Evolutionary conservation across 2,888 invertebrate species (phyloP), one percentile per base, ranked within the genome.

Genomic region (Heliconius ismenius): DNA sequence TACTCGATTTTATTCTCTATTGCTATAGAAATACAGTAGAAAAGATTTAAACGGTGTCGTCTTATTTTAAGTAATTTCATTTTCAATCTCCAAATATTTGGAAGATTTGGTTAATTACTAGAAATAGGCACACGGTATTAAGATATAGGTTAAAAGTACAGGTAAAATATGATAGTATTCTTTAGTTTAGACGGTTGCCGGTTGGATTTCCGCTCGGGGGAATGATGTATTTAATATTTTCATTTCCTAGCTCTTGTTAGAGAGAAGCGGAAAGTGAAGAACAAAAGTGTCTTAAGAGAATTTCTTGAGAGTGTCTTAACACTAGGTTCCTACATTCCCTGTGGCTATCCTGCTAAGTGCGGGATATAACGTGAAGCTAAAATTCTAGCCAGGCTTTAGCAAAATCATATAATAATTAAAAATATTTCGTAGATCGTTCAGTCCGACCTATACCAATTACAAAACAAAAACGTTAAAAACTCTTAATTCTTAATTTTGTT

Each of bases 31-130:
- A 36, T 62, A 65, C 1, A 26, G 62, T 24, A 6, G 1, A 62
- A 36, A 60, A 39, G 26, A 60, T 3, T 39, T 73, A 26, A n/a
- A 26, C 28, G 28, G 21, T 15, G 2, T 26, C 21, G 69, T 49
- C 69, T 54, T 62, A 24, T 39, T 62, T 62, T 26, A 21, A 36
- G 26, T 39, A 26, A 39, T 73, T 60, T 43, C 62, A n/a, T 69
- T 28, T 62, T 63, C 21, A 21, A n/a, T 70, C 43, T 63, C n/a
- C 32, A 32, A 54, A 58, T 70, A 32, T 70, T 54, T 32, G 13
- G 65, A 15, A 7, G 65, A 36, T 67, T 39, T 67, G 65, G 4
- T 18, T 65, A 36, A 65, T 65, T 67, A 39, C 24, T 11, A 67
- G 13, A 67, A 62, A 62, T 62, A 24, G 62, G 13, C 0, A 13